These are phyloP conservation scores for Dolichoris vasculosae DNA, from an alignment of 1,140 invertebrate species.

Conservation along the genomic window DNA sequence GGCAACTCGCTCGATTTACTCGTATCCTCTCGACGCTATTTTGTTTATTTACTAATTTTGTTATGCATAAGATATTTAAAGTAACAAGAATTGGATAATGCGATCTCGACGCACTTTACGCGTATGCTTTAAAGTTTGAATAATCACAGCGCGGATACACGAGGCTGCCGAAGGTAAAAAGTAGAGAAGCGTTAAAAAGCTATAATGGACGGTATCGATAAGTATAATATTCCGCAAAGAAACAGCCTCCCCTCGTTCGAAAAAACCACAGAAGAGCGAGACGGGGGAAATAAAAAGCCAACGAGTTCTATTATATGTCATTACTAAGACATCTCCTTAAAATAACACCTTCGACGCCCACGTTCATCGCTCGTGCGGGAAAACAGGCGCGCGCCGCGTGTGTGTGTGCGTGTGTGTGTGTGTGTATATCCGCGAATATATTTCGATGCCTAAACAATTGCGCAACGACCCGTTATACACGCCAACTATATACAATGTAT, in stretches of 20 bases:
- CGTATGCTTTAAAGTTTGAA: not conserved
- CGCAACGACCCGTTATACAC: slow-evolving; percentile 6
- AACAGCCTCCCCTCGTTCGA: not conserved
- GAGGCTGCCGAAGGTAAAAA: not conserved
- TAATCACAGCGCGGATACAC: not conserved
- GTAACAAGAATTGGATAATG: not conserved
- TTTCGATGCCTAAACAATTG: slow-evolving; percentile 13
- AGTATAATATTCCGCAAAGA: not conserved
- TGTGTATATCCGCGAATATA: too few relatives aligned
- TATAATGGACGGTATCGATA: not conserved
- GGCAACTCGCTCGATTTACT: not conserved
- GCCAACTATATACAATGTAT: not conserved
- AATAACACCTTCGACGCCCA: not conserved
- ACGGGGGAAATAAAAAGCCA: not conserved
- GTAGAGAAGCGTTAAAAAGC: not conserved
- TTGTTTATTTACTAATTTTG: not conserved
- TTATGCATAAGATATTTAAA: not conserved
- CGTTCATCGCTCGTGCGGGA: not conserved
- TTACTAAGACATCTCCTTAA: slow-evolving; percentile 23
- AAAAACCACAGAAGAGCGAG: not conserved
- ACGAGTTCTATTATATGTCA: not conserved
- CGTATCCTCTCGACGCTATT: not conserved
- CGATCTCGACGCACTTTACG: not conserved
- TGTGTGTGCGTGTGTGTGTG: too few relatives aligned
- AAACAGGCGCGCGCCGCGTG: not conserved